A percentile compares a stretch with the other conserved stretches of the same genome.
Evolutionary conservation across 2,113 vertebrate species (phyloP).

Genomic region (Gopherus flavomarginatus): DNA sequence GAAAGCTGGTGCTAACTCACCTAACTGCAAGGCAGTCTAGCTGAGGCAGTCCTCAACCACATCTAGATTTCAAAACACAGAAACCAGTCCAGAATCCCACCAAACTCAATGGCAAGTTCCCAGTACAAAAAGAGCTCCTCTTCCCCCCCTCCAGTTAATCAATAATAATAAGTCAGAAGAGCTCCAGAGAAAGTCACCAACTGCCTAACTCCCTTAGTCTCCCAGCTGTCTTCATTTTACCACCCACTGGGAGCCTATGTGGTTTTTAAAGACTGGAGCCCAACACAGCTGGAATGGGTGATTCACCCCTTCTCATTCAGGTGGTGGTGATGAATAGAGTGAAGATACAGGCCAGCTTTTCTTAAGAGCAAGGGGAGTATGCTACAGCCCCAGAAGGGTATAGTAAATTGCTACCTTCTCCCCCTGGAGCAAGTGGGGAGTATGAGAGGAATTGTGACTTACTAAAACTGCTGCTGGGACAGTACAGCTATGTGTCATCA

Average conservation of each 20-base stretch:
- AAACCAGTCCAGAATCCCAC: too few relatives aligned
- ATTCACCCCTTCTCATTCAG: background rate
- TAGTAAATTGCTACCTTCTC: background rate
- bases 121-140: too few relatives aligned
- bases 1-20: too few relatives aligned
- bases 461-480: background rate
- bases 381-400: background rate
- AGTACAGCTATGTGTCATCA: background rate
- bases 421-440: background rate
- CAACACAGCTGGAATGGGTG: background rate
- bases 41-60: too few relatives aligned
- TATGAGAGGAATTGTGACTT: background rate
- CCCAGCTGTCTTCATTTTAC: too few relatives aligned
- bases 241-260: background rate
- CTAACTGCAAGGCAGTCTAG: too few relatives aligned
- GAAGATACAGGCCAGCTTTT: background rate
- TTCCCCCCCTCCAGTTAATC: too few relatives aligned
- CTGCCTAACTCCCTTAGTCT: too few relatives aligned
- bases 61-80: too few relatives aligned
- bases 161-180: too few relatives aligned
- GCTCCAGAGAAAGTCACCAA: too few relatives aligned
- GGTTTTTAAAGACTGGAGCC: background rate
- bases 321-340: background rate
- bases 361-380: background rate
- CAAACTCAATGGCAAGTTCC: too few relatives aligned